A percentile compares a stretch with the other conserved stretches of the same genome.
Evolutionary conservation across 2,797 vertebrate species (phyloP).

Genomic region (Lithobates sylvaticus): DNA sequence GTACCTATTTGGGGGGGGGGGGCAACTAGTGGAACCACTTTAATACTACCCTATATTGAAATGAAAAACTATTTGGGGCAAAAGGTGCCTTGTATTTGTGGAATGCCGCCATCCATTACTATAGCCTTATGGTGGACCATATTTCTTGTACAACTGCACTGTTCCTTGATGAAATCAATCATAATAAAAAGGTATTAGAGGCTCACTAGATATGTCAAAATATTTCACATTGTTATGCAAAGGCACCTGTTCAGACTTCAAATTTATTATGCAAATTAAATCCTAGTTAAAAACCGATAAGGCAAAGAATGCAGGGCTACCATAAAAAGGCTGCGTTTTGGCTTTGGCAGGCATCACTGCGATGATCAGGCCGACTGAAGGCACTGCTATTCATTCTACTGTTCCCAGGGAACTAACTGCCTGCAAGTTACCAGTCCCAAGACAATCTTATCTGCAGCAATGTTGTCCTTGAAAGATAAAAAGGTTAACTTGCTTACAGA

Average conservation of each 20-base stretch:
- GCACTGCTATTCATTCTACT: constrained; percentile 33
- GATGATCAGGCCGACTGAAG: constrained; percentile 17
- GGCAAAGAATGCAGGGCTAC: background rate
- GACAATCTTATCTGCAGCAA: constrained; percentile 59
- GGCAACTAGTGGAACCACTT: no score
- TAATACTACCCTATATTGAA: no score
- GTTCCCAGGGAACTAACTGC: constrained; percentile 33
- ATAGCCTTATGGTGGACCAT: no score
- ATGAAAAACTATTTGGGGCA: no score
- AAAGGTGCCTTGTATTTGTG: no score
- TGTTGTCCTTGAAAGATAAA: constrained; percentile 58
- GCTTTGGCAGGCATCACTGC: constrained; percentile 19
- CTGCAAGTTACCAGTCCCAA: constrained; percentile 53
- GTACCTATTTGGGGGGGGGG: no score
- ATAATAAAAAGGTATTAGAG: no score
- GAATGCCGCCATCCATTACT: background rate
- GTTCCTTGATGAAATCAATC: no score
- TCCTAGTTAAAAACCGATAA: background rate
- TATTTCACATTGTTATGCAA: background rate
- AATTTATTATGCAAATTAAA: constrained; percentile 4
- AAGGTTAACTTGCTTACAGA: constrained; percentile 59
- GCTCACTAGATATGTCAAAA: no score
- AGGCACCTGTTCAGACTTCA: background rate
- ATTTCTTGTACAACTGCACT: no score
- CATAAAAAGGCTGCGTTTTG: constrained; percentile 1